Conservation (phyloP, 2,113 vertebrate species). For the Acinonyx jubatus region DNA sequence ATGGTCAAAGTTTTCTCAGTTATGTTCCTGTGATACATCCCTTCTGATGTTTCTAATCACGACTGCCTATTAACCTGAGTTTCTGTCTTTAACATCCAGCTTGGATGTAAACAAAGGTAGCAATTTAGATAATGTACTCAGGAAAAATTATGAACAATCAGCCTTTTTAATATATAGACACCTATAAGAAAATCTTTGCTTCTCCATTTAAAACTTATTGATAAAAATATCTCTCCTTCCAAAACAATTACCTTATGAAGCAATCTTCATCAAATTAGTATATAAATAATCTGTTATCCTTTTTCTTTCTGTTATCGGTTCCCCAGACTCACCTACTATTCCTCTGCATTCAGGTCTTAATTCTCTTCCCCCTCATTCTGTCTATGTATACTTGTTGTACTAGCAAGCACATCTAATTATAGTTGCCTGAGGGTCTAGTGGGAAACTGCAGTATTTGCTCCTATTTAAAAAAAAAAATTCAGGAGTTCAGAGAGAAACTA, state of each 20-base stretch:
- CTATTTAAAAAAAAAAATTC: neutral
- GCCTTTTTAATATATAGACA: neutral
- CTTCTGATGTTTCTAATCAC: neutral
- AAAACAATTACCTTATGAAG: neutral
- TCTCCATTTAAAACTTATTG: neutral
- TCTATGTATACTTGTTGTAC: neutral
- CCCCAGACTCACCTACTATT: neutral
- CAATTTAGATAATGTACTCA: conserved; percentile 16
- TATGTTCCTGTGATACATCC: neutral
- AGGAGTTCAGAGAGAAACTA: neutral
- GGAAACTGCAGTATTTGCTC: neutral
- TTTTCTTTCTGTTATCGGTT: neutral
- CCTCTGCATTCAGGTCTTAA: neutral
- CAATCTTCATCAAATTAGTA: neutral
- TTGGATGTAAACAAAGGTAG: neutral
- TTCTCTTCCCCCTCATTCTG: neutral
- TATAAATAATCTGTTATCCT: neutral
- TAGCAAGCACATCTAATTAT: neutral
- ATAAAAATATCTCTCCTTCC: neutral
- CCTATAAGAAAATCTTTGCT: neutral
- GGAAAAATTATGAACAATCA: neutral
- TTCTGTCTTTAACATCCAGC: neutral
- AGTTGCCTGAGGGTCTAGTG: neutral
- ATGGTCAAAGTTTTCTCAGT: neutral
- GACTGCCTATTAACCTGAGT: neutral